phyloP scores from a whole-genome alignment of 2,113 vertebrate species.

The Centropristis striata region DNA sequence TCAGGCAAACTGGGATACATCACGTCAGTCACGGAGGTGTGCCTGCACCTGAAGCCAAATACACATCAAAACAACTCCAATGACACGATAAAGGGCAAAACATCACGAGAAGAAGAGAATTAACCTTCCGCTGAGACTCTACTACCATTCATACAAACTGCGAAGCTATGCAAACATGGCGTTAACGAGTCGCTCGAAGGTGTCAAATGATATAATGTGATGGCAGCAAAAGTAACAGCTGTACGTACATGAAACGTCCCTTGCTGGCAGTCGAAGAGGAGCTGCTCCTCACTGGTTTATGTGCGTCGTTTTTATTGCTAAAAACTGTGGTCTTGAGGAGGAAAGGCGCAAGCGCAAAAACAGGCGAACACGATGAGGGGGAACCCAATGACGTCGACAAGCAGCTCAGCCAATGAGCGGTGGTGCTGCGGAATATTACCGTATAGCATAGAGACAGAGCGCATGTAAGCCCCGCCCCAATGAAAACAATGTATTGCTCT shows the following conservation, averaged over 20 bases:
- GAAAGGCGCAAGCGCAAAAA: conserved; percentile 64
- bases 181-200: background rate
- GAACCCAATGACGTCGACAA: conserved; percentile 72
- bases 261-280: background rate
- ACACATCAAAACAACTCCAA: background rate
- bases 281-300: background rate
- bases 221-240: background rate
- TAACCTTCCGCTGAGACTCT: background rate
- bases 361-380: conserved; percentile 6
- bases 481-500: no score
- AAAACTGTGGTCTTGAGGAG: background rate
- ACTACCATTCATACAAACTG: conserved; percentile 1
- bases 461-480: no score
- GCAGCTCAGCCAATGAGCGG: conserved; percentile 55
- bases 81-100: background rate
- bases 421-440: background rate
- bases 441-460: background rate
- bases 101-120: background rate
- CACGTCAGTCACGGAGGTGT: background rate
- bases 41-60: background rate
- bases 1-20: background rate
- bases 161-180: background rate
- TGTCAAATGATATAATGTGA: background rate
- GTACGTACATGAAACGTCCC: conserved; percentile 43
- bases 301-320: conserved; percentile 5